Base-by-base conservation (phyloP, 2,888 invertebrate species). In the Rhagium mordax region DNA sequence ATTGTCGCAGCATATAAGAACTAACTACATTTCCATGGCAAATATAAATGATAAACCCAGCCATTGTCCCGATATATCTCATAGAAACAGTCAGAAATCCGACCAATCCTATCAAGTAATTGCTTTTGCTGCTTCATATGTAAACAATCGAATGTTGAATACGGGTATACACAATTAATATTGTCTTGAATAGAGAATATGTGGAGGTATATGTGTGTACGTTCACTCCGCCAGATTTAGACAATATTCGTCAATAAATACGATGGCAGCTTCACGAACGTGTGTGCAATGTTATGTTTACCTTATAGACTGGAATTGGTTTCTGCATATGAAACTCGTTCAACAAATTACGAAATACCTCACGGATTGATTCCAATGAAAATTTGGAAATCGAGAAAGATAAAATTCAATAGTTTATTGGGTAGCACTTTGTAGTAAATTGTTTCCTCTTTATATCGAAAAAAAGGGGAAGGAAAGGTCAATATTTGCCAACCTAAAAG, bases 91-190 rank as follows among this genome's bases (percentile, higher is more conserved):
- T 73, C 74, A 70, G 70, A 72, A 73, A 77, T 79, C 76, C 77
- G 60, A 71, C 74, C 74, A 75, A 77, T 79, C 75, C 78, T 79
- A 80, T 81, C 79, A 78, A 79, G 81, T 82, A 82, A 82, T 82
- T 82, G 81, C 81, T 80, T 82, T 81, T 78, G 79, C 81, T 78
- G 77, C 80, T 78, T 76, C 80, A 75, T 81, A 79, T 80, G 79
- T 80, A 79, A 79, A 82, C 81, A 82, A 81, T 81, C 81, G 79
- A 80, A 79, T 74, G 71, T 72, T 75, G 77, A 72, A 77, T 79
- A 70, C 72, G 74, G 74, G 76, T 72, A 78, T 81, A 78, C 77
- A 81, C 80, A 81, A 81, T 81, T 81, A 81, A 81, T 81, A 81
- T 80, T 78, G 79, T 77, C 79, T 74, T 62, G 73, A 72, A 75